Percentiles rank a stretch among this genome's conserved stretches.
Evolutionary conservation across 2,113 vertebrate species (phyloP).

Genomic region (Melanerpes aurifrons): DNA sequence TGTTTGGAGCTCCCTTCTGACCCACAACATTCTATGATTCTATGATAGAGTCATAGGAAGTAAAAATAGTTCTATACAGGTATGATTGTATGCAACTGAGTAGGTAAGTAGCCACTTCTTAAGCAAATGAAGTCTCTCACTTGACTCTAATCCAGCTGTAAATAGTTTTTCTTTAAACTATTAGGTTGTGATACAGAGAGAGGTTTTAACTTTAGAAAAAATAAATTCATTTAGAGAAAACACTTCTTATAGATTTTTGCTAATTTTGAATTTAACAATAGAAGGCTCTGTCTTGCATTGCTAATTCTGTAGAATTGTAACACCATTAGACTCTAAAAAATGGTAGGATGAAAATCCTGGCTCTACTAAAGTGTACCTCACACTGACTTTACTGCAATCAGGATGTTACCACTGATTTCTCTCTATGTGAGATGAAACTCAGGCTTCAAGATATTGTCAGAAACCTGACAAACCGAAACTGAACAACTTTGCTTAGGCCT

Average conservation of each 20-base stretch:
- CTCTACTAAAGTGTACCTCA: neutral
- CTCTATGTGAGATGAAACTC: neutral
- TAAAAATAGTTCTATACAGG: neutral
- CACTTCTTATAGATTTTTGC: neutral
- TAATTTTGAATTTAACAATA: neutral
- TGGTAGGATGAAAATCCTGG: neutral
- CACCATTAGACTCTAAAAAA: neutral
- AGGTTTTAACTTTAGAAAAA: neutral
- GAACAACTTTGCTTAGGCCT: neutral
- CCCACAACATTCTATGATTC: too few relatives aligned
- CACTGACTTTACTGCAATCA: neutral
- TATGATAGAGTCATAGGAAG: neutral
- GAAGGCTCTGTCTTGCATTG: neutral
- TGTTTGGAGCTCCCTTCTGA: too few relatives aligned
- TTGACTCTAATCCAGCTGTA: neutral
- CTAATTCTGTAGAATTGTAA: neutral
- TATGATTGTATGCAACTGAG: neutral
- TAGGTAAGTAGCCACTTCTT: neutral
- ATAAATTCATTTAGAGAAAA: neutral
- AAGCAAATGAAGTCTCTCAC: neutral
- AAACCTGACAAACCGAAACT: slow-evolving; percentile 1
- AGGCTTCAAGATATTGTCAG: neutral
- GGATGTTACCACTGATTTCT: neutral
- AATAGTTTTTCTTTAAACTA: neutral
- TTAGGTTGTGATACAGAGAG: neutral